Evolutionary conservation across 2,113 vertebrate genomes (phyloP).

Genomic region (Coturnix japonica): DNA sequence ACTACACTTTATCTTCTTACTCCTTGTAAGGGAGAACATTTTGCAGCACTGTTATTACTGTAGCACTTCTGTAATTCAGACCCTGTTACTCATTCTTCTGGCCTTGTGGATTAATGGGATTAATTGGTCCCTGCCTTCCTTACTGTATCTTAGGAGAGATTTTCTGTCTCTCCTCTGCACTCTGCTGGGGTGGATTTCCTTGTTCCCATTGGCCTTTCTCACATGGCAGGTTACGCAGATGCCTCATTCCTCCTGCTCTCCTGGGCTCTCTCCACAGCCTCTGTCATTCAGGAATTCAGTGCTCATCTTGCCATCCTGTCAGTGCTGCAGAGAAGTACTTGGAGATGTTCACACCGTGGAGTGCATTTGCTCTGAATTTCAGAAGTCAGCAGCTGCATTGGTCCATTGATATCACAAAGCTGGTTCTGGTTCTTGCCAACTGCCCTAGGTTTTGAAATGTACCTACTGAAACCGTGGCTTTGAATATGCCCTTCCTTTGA

Average conservation of each 20-base stretch:
- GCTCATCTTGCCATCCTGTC: background rate
- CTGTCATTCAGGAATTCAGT: background rate
- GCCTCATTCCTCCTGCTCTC: background rate
- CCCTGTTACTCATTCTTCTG: background rate
- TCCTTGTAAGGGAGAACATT: background rate
- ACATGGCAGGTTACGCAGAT: background rate
- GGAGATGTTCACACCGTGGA: accelerated
- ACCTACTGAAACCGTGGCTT: background rate
- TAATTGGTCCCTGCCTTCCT: background rate
- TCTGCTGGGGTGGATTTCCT: background rate
- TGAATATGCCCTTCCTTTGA: background rate
- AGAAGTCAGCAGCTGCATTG: background rate
- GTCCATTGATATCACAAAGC: background rate
- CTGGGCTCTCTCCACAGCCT: background rate
- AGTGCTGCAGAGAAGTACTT: background rate
- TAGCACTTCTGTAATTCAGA: background rate
- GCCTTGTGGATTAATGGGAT: background rate
- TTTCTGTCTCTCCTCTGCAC: background rate
- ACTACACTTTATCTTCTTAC: background rate
- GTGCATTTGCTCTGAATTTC: background rate
- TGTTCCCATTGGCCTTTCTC: background rate
- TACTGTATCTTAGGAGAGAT: background rate
- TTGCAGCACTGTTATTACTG: background rate
- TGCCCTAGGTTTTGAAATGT: background rate
- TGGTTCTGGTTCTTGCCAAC: background rate